Evolutionary conservation across 2,888 invertebrate genomes (phyloP).

Genomic region (Ganaspis brasiliensis): DNA sequence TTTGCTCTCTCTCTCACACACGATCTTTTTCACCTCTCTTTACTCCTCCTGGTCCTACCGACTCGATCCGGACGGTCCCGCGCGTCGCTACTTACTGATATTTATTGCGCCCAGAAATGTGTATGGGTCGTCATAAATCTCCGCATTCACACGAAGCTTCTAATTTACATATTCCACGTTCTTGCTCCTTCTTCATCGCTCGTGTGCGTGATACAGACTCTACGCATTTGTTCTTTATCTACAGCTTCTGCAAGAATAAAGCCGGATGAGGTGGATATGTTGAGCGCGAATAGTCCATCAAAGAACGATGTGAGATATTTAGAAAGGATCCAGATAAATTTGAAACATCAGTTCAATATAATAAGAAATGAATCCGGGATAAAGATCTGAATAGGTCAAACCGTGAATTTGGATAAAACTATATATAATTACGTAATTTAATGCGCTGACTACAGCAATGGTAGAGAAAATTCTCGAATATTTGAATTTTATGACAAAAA

Average conservation of each 20-base stretch:
- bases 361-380: too few relatives aligned
- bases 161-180: slow-evolving; percentile 79
- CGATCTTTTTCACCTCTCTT: slow-evolving; percentile 48
- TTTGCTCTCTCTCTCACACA: slow-evolving; percentile 32
- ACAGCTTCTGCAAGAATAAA: slow-evolving; percentile 48
- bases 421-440: too few relatives aligned
- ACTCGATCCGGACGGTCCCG: slow-evolving; percentile 72
- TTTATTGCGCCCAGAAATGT: slow-evolving; percentile 80
- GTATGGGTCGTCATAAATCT: slow-evolving; percentile 80
- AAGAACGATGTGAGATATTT: not conserved
- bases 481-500: too few relatives aligned
- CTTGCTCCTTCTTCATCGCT: slow-evolving; percentile 56
- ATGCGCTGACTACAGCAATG: too few relatives aligned
- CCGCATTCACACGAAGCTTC: slow-evolving; percentile 80
- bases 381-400: too few relatives aligned
- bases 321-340: not conserved
- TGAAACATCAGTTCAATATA: too few relatives aligned
- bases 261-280: slow-evolving; percentile 39
- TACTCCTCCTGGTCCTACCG: slow-evolving; percentile 45
- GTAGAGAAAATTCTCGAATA: too few relatives aligned
- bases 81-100: slow-evolving; percentile 80
- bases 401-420: too few relatives aligned
- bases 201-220: slow-evolving; percentile 47
- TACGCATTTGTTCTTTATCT: slow-evolving; percentile 50
- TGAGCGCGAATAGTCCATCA: slow-evolving; percentile 35